Evolutionary conservation across 1,140 invertebrate species (phyloP).

Genomic region (Drosophila arawakana): DNA sequence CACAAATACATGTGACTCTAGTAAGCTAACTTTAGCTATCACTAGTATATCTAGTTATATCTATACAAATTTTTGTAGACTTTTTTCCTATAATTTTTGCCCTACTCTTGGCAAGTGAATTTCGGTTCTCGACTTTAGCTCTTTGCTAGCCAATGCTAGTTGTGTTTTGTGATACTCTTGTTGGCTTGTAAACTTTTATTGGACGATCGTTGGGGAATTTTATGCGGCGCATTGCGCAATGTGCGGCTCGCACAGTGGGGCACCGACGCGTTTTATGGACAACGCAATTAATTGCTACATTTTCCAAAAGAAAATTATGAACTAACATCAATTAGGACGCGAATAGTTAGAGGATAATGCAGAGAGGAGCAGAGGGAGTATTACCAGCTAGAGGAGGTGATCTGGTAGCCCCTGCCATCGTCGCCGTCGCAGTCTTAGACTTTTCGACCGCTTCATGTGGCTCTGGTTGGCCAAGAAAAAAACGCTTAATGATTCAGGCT

Average conservation of each 20-base stretch:
- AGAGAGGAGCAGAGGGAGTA: background rate
- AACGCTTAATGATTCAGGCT: conserved; percentile 79
- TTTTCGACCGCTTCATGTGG: conserved; percentile 6
- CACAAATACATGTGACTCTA: too few species aligned
- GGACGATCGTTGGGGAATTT: conserved; percentile 50
- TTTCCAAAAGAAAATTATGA: conserved; percentile 83
- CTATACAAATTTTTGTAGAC: too few species aligned
- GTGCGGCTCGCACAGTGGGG: conserved; percentile 77
- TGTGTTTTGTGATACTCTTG: conserved; percentile 47
- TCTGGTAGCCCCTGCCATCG: background rate
- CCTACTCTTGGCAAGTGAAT: conserved; percentile 4
- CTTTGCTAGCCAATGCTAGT: background rate
- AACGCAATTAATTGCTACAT: conserved; percentile 82
- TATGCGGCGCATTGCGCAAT: conserved; percentile 73
- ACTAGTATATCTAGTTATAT: too few species aligned
- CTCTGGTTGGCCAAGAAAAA: conserved; percentile 52
- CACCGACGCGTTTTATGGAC: conserved; percentile 80
- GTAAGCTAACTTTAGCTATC: too few species aligned
- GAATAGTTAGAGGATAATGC: conserved; percentile 32
- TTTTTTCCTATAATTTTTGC: too few species aligned
- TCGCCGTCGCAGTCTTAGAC: background rate
- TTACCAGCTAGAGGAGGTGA: background rate
- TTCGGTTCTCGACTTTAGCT: background rate
- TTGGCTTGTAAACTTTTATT: conserved; percentile 81
- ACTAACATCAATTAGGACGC: conserved; percentile 82